Percentiles rank a stretch among this genome's conserved stretches.
Evolutionary conservation across 2,113 vertebrate species (phyloP).

Genomic region (Nesogale talazaci): DNA sequence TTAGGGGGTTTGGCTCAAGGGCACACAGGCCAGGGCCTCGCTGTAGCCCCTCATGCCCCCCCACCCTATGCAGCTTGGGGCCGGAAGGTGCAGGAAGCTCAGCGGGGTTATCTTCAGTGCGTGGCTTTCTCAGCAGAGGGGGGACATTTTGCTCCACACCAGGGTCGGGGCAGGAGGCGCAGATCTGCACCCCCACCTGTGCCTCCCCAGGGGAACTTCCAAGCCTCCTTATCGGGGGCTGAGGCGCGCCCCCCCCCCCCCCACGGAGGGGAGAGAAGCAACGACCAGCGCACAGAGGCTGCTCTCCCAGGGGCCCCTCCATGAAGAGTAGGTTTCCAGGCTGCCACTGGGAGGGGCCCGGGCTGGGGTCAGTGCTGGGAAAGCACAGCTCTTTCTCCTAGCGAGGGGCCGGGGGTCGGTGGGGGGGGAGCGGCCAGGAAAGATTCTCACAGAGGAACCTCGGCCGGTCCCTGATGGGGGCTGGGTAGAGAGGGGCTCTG

Average conservation of each 20-base stretch:
- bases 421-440: not conserved
- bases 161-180: rapidly evolving
- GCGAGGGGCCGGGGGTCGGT: not conserved
- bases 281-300: slow-evolving; percentile 43
- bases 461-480: not conserved
- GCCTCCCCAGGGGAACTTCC: not conserved
- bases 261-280: slow-evolving; percentile 48
- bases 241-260: slow-evolving; percentile 24
- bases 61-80: rapidly evolving
- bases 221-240: not conserved
- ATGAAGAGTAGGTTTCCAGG: slow-evolving; percentile 73
- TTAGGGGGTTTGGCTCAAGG: not conserved
- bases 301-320: not conserved
- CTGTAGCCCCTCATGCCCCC: not conserved
- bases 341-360: not conserved
- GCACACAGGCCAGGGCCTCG: rapidly evolving
- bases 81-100: no score
- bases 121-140: rapidly evolving
- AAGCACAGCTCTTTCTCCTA: not conserved
- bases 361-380: slow-evolving; percentile 24
- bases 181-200: no score
- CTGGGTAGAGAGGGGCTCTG: rapidly evolving
- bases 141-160: not conserved
- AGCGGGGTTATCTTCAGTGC: no score
- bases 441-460: not conserved